phyloP scores from a whole-genome alignment of 64 coral and sea anemone species.

The Montipora capricornis region DNA sequence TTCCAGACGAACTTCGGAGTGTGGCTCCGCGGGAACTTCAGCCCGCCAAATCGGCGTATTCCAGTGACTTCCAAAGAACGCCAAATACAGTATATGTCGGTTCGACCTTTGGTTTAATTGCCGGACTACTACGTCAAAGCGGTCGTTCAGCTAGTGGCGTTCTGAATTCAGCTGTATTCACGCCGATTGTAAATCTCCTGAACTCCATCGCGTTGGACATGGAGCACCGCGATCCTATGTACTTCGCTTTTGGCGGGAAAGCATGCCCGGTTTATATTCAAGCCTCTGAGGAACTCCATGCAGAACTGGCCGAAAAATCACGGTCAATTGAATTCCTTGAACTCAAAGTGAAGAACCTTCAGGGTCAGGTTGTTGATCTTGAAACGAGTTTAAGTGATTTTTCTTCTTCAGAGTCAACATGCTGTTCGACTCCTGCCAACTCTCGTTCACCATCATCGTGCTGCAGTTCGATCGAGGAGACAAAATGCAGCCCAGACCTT shows the following conservation, averaged over 20 bases:
- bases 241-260: slow-evolving; percentile 6
- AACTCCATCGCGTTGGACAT: slow-evolving; percentile 9
- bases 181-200: slow-evolving; percentile 1
- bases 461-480: slow-evolving; percentile 16
- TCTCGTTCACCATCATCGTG: neutral
- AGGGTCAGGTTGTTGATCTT: neutral
- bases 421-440: neutral
- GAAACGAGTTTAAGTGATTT: neutral
- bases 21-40: slow-evolving; percentile 25
- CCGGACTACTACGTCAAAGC: slow-evolving; percentile 29
- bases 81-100: neutral
- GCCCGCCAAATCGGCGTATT: slow-evolving; percentile 18
- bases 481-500: neutral
- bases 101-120: slow-evolving; percentile 29
- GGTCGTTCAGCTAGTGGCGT: neutral
- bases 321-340: slow-evolving; percentile 17
- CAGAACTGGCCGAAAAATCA: neutral
- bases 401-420: neutral
- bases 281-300: neutral
- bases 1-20: slow-evolving; percentile 43
- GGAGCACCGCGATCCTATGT: neutral
- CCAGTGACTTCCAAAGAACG: neutral
- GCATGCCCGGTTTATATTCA: neutral
- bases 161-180: slow-evolving; percentile 11
- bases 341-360: neutral